Evolutionary conservation across 2,113 vertebrate genomes (phyloP).

Genomic region (Tricholaema leucomelas): DNA sequence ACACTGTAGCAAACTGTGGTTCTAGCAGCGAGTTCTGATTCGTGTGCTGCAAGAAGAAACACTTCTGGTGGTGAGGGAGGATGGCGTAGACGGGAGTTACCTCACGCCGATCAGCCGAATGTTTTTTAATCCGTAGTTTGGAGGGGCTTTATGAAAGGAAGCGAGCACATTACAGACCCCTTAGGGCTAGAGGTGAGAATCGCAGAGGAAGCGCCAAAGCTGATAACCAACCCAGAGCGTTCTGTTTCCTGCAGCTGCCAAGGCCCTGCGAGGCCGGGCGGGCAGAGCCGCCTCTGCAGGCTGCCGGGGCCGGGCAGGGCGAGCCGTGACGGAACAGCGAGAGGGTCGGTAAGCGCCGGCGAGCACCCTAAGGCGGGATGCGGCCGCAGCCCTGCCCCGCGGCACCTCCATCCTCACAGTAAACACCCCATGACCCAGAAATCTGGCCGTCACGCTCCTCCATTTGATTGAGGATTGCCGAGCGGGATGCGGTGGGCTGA

Average conservation of each 20-base stretch:
- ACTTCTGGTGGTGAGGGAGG: neutral
- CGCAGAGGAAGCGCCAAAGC: neutral
- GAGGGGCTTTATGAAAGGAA: neutral
- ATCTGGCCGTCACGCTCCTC: slow-evolving; percentile 12
- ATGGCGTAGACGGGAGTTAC: rapidly evolving
- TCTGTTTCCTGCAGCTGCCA: neutral
- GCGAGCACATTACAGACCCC: neutral
- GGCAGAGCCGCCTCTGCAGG: neutral
- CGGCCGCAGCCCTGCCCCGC: neutral
- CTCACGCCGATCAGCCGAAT: neutral
- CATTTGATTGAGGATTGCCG: neutral
- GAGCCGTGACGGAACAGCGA: neutral
- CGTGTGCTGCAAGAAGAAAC: neutral
- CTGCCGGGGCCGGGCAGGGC: neutral
- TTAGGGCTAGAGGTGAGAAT: neutral
- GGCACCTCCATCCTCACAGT: neutral
- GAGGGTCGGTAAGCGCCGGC: neutral
- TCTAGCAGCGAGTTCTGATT: neutral
- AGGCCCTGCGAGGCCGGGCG: neutral
- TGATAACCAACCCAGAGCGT: neutral
- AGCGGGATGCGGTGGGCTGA: neutral
- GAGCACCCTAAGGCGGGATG: neutral
- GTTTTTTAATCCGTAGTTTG: neutral
- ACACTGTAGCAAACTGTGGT: neutral
- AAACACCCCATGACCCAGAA: neutral